A percentile compares a stretch with the other conserved stretches of the same genome.
These are phyloP conservation scores for Gallinago nigripennis DNA, from an alignment of 2,797 vertebrate species.

Conservation along the genomic window DNA sequence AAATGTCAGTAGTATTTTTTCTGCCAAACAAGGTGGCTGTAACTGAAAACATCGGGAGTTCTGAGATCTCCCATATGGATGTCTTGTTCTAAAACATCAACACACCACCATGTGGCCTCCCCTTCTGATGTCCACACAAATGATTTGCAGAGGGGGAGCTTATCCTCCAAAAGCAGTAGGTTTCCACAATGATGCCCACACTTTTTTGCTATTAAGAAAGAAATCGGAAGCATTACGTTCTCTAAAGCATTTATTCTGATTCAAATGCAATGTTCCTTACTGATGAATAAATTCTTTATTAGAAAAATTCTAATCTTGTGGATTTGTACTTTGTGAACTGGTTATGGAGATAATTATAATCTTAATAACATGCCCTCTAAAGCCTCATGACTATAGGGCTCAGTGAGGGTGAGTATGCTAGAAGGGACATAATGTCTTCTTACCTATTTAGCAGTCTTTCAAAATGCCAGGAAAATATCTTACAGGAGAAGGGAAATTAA, in stretches of 20 bases:
- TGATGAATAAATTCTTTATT: background rate
- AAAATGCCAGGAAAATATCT: background rate
- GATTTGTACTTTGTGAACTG: background rate
- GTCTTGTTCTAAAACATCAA: background rate
- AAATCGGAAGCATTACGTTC: background rate
- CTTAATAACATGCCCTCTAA: background rate
- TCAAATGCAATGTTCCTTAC: background rate
- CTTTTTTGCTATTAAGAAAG: background rate
- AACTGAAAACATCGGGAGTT: background rate
- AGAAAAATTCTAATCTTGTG: background rate
- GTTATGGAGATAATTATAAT: background rate
- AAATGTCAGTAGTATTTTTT: background rate
- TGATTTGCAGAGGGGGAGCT: background rate
- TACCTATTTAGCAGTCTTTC: background rate
- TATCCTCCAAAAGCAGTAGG: background rate
- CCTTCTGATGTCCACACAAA: background rate
- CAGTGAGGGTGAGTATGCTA: background rate
- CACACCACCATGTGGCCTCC: background rate
- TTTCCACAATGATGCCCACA: background rate
- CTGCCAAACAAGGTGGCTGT: background rate
- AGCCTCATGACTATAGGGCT: background rate
- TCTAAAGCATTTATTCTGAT: background rate
- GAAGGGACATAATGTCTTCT: background rate
- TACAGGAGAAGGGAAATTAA: background rate
- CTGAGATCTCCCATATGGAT: background rate